phyloP scores from a whole-genome alignment of 2,113 vertebrate species.

The Cololabis saira region DNA sequence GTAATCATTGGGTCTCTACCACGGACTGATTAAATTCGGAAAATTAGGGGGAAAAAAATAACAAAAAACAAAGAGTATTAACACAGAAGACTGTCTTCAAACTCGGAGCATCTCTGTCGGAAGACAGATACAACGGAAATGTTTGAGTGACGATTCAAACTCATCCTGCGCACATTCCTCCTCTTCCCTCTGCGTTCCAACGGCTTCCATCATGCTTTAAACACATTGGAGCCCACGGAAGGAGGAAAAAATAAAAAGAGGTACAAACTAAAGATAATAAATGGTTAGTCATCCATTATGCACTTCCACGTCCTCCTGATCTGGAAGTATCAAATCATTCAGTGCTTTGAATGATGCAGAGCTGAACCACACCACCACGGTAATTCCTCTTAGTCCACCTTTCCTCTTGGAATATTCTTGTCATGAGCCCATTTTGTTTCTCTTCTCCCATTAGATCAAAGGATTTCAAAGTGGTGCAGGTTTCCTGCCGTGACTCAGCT shows the following conservation, averaged over 20 bases:
- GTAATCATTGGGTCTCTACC: too few relatives aligned
- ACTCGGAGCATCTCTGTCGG: background rate
- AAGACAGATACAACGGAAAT: background rate
- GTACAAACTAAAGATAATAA: background rate
- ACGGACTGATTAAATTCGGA: background rate
- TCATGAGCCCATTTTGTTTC: too few relatives aligned
- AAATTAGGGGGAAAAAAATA: too few relatives aligned
- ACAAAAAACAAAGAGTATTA: background rate
- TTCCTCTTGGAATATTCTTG: background rate
- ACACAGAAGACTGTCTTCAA: background rate
- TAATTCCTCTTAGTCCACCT: background rate
- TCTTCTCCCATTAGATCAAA: background rate
- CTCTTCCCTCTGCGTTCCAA: background rate
- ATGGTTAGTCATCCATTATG: background rate
- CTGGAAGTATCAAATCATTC: background rate
- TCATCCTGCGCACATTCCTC: background rate
- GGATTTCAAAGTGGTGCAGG: slow-evolving; percentile 12
- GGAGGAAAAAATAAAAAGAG: background rate
- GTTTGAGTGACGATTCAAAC: background rate
- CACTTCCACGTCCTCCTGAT: background rate
- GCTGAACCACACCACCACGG: background rate
- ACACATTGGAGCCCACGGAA: background rate
- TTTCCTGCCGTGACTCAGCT: slow-evolving; percentile 3
- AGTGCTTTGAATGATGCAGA: background rate
- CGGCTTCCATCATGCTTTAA: background rate